Evolutionary conservation across 2,113 vertebrate species (phyloP).

Genomic region (Serranochromis macrocephalus): DNA sequence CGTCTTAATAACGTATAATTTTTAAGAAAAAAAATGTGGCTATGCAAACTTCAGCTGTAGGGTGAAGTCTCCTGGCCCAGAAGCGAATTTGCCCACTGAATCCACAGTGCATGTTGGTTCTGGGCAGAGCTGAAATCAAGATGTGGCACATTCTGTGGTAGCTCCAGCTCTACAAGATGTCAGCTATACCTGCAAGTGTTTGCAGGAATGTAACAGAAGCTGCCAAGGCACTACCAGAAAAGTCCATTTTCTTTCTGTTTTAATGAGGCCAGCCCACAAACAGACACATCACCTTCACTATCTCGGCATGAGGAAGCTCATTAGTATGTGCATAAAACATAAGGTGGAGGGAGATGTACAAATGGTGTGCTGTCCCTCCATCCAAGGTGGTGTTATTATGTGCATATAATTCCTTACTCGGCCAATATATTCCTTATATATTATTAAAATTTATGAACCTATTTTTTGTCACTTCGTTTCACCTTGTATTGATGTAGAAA

Average conservation of each 20-base stretch:
- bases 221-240: slow-evolving; percentile 1
- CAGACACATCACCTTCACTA: slow-evolving; percentile 27
- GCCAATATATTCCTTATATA: not conserved
- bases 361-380: slow-evolving; percentile 18
- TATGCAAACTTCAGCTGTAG: not conserved
- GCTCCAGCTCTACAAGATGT: slow-evolving; percentile 9
- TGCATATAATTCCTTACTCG: slow-evolving; percentile 24
- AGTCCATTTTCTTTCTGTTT: not conserved
- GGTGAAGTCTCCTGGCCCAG: not conserved
- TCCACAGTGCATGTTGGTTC: not conserved
- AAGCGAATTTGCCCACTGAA: not conserved
- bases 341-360: slow-evolving; percentile 16
- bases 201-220: not conserved
- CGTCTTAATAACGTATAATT: not conserved
- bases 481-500: not conserved
- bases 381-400: slow-evolving; percentile 30
- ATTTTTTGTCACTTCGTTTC: not conserved
- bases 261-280: slow-evolving; percentile 48
- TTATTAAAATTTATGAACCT: slow-evolving; percentile 1
- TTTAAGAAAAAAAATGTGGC: not conserved
- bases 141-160: not conserved
- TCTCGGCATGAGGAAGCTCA: slow-evolving; percentile 20
- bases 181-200: not conserved
- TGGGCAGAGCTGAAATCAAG: slow-evolving; percentile 29
- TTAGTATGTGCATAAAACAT: slow-evolving; percentile 58